phyloP scores from a whole-genome alignment of 1,140 invertebrate genomes.

The Nasonia giraulti region DNA sequence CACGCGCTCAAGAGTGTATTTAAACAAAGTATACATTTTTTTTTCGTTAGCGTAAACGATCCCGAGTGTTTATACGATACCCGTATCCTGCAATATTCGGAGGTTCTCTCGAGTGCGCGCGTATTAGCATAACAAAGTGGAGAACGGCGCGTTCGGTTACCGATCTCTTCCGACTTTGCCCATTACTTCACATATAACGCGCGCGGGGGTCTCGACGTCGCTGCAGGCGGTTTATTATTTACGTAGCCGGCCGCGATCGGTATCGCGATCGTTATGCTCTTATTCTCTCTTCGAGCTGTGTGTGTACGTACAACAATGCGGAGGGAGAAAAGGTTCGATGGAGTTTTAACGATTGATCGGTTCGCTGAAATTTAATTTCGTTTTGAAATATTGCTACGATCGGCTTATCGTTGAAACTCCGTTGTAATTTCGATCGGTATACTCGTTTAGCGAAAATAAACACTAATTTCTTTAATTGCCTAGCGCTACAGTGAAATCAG shows the following conservation, averaged over 20 bases:
- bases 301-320: neutral
- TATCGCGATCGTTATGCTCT: neutral
- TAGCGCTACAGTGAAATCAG: too few species aligned
- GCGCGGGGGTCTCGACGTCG: too few species aligned
- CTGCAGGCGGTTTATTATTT: neutral
- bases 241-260: neutral
- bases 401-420: neutral
- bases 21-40: too few species aligned
- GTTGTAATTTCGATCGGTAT: too few species aligned
- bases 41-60: neutral
- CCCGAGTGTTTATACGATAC: too few species aligned
- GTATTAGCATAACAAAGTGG: neutral
- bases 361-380: neutral
- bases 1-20: neutral
- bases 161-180: neutral
- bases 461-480: too few species aligned
- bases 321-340: neutral
- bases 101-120: neutral
- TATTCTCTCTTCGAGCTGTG: too few species aligned
- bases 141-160: neutral
- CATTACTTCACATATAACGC: neutral
- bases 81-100: neutral
- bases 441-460: too few species aligned
- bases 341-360: neutral
- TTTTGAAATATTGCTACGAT: neutral